phyloP scores from a whole-genome alignment of 2,888 invertebrate genomes.

The Choreutis nemorana region DNA sequence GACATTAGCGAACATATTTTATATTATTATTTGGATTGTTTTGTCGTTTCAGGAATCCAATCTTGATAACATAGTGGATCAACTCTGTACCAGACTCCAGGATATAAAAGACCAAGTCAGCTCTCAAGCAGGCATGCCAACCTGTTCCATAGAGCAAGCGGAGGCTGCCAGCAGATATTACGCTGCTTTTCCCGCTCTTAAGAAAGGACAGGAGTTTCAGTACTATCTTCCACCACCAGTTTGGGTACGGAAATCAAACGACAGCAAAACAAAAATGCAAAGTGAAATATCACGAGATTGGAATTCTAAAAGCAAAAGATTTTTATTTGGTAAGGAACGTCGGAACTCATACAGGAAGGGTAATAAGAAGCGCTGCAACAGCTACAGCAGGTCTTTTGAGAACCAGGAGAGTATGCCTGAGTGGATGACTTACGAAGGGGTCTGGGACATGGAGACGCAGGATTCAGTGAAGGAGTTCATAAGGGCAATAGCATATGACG shows the following conservation, averaged over 20 bases:
- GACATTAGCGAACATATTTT: too few species aligned
- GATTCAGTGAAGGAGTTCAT: constrained; percentile 59
- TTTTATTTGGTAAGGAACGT: constrained; percentile 43
- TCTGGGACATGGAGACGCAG: constrained; percentile 58
- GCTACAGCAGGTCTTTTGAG: constrained; percentile 49
- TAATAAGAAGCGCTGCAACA: constrained; percentile 43
- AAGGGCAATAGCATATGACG: constrained; percentile 51
- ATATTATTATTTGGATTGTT: constrained; percentile 1
- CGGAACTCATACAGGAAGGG: constrained; percentile 48
- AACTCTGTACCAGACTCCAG: constrained; percentile 80
- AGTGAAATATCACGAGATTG: constrained; percentile 44
- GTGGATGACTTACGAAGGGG: constrained; percentile 62
- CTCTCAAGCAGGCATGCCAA: constrained; percentile 60
- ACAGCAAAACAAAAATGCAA: constrained; percentile 45
- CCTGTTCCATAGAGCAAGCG: constrained; percentile 57
- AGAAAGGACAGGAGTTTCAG: constrained; percentile 54
- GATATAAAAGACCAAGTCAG: constrained; percentile 66
- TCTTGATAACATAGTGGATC: constrained; percentile 83
- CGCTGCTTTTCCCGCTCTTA: constrained; percentile 79
- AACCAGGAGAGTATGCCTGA: constrained; percentile 57
- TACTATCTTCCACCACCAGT: constrained; percentile 53
- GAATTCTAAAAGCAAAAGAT: constrained; percentile 41
- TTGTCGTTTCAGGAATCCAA: constrained; percentile 73
- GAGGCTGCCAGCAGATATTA: constrained; percentile 80
- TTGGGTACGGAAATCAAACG: constrained; percentile 43